Conservation (phyloP, 2,888 invertebrate genomes). For the Autographa gamma region DNA sequence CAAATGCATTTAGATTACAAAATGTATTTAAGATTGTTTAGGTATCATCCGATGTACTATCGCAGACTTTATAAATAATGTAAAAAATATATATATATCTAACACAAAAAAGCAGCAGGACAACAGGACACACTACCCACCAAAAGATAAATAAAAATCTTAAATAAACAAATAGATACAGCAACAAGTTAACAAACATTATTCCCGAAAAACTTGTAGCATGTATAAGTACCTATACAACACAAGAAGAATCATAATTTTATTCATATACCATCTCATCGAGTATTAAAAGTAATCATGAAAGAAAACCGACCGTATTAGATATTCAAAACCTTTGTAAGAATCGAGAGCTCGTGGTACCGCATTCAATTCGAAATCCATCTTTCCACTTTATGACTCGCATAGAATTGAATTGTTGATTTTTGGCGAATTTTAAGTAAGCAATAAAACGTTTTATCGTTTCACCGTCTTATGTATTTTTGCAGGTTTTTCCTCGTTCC, state of each 20-base stretch:
- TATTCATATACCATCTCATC: background rate
- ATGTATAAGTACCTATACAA: background rate
- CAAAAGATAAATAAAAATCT: too few relatives aligned
- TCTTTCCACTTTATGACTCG: slow-evolving; percentile 79
- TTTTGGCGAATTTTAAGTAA: slow-evolving; percentile 80
- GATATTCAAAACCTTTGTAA: slow-evolving; percentile 11
- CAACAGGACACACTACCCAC: too few relatives aligned
- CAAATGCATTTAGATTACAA: background rate
- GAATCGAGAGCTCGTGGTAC: slow-evolving; percentile 43
- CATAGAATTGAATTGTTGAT: slow-evolving; percentile 82
- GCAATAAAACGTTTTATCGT: slow-evolving; percentile 78
- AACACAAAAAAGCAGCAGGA: too few relatives aligned
- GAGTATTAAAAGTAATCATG: slow-evolving; percentile 3
- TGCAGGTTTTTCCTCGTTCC: slow-evolving; percentile 31
- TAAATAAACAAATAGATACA: background rate
- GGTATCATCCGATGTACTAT: too few relatives aligned
- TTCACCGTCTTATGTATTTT: slow-evolving; percentile 43
- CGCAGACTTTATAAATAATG: too few relatives aligned
- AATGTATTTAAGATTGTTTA: too few relatives aligned
- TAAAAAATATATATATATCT: too few relatives aligned
- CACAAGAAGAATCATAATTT: background rate
- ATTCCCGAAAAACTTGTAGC: too few relatives aligned
- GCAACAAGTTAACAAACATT: background rate
- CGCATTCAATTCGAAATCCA: slow-evolving; percentile 71
- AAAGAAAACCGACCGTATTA: background rate